These are phyloP conservation scores for Phrynosoma platyrhinos DNA, from an alignment of 2,113 vertebrate genomes.

Conservation along the genomic window DNA sequence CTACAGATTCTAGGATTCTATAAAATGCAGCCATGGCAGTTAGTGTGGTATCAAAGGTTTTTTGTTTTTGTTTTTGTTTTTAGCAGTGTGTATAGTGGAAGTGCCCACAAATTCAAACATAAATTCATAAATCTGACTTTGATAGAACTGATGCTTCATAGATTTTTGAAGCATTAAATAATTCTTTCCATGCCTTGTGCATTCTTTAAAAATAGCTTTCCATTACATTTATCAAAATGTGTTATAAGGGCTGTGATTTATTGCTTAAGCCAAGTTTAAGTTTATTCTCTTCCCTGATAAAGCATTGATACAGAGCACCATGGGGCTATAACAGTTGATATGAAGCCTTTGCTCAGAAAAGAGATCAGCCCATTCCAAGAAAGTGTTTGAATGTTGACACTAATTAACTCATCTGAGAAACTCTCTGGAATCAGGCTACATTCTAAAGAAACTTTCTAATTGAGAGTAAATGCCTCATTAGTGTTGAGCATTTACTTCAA, in stretches of 20 bases:
- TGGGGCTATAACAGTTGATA: neutral
- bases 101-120: neutral
- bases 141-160: neutral
- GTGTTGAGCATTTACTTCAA: slow-evolving; percentile 33
- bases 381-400: slow-evolving; percentile 11
- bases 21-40: too few species aligned
- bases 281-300: slow-evolving; percentile 1
- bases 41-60: too few species aligned
- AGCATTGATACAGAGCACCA: neutral
- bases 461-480: slow-evolving; percentile 68
- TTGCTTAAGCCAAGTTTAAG: neutral
- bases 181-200: neutral
- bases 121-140: neutral
- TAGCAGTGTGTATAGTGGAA: too few species aligned
- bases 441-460: slow-evolving; percentile 59
- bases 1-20: too few species aligned
- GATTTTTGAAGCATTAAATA: neutral
- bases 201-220: slow-evolving; percentile 19
- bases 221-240: slow-evolving; percentile 2
- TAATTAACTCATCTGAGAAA: slow-evolving; percentile 60
- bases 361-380: slow-evolving; percentile 24
- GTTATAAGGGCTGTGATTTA: neutral
- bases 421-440: slow-evolving; percentile 41
- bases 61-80: too few species aligned
- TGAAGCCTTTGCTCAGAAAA: neutral